Percentiles rank a stretch among this genome's conserved stretches.
Evolutionary conservation across 64 coral and sea anemone genomes (phyloP).

Genomic region (Montipora capricornis): DNA sequence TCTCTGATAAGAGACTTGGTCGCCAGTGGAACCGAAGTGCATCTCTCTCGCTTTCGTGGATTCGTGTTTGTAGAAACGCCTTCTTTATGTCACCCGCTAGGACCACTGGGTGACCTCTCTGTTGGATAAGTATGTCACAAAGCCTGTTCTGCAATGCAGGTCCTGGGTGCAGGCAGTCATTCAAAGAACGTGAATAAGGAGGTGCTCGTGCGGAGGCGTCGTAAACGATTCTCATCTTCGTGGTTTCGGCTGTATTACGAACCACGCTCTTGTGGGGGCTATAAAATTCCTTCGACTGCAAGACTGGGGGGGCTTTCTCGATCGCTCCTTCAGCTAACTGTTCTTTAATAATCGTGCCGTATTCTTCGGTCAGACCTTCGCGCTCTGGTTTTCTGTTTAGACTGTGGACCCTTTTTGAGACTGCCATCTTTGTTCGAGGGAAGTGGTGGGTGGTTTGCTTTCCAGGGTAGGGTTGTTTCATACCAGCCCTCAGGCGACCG

Average conservation of each 20-base stretch:
- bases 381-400: too few species aligned
- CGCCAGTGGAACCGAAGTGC: too few species aligned
- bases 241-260: too few species aligned
- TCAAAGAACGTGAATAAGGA: neutral
- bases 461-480: slow-evolving; percentile 22
- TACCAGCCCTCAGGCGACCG: slow-evolving; percentile 31
- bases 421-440: slow-evolving; percentile 23
- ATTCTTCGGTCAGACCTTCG: neutral
- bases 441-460: neutral
- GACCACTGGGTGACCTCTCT: neutral
- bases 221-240: slow-evolving; percentile 4
- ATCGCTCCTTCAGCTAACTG: slow-evolving; percentile 11
- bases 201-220: neutral
- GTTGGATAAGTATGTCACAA: slow-evolving; percentile 4
- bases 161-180: neutral
- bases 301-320: neutral
- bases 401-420: neutral
- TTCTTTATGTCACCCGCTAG: too few species aligned
- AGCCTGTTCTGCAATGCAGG: neutral
- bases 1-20: neutral
- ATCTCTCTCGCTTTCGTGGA: too few species aligned
- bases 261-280: too few species aligned
- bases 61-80: too few species aligned
- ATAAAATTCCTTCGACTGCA: neutral
- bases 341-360: slow-evolving; percentile 24